A percentile compares a stretch with the other conserved stretches of the same genome.
These are phyloP conservation scores for Bradypus variegatus DNA, from an alignment of 2,797 vertebrate genomes.

Conservation along the genomic window DNA sequence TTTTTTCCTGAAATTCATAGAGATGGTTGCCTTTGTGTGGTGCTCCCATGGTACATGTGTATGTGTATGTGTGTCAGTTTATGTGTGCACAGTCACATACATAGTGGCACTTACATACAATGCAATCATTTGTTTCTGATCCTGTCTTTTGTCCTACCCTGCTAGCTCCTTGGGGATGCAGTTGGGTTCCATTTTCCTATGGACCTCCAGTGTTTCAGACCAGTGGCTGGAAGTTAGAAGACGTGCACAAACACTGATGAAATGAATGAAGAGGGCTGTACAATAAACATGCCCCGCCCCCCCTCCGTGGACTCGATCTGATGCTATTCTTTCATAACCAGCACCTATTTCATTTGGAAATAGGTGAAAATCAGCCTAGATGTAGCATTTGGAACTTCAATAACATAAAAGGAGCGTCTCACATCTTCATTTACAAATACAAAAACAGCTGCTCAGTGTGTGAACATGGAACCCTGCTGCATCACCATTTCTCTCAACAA, in stretches of 20 bases:
- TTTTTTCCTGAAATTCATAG: background rate
- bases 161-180: background rate
- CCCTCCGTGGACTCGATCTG: accelerated
- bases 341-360: background rate
- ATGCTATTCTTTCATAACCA: background rate
- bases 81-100: accelerated
- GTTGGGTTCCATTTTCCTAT: accelerated
- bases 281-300: accelerated
- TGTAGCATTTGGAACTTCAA: background rate
- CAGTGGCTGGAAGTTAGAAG: no score
- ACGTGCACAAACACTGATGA: background rate
- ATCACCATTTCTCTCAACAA: background rate
- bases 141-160: background rate
- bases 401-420: no score
- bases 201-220: background rate
- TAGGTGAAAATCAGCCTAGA: background rate
- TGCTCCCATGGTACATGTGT: background rate
- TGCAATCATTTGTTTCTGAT: background rate
- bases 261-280: background rate
- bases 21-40: background rate
- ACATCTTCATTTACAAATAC: background rate
- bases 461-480: background rate
- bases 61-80: background rate
- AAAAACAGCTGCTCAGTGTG: background rate
- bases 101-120: background rate